Percentiles rank a stretch among this genome's conserved stretches.
These are phyloP conservation scores for Adela reaumurella DNA, from an alignment of 2,888 invertebrate genomes.

Conservation along the genomic window DNA sequence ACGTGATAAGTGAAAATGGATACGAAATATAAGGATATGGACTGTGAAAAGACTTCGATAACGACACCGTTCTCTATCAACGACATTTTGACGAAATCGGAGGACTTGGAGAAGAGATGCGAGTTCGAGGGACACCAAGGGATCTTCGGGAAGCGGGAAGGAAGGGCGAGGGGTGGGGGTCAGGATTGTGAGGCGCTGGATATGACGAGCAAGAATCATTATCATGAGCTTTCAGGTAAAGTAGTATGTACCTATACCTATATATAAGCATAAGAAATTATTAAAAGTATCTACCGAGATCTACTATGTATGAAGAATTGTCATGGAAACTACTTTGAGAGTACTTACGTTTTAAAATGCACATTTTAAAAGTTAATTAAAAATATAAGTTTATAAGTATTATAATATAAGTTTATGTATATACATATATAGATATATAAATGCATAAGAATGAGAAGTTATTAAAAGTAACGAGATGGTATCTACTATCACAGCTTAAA, in stretches of 20 bases:
- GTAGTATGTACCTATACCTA: neutral
- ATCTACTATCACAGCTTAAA: no score
- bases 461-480: no score
- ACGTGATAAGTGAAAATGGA: conserved; percentile 37
- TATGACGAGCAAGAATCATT: conserved; percentile 47
- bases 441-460: neutral
- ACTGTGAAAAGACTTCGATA: conserved; percentile 40
- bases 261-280: neutral
- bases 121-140: conserved; percentile 13
- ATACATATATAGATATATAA: no score
- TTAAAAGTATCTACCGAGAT: no score
- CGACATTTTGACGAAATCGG: conserved; percentile 63
- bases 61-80: conserved; percentile 71
- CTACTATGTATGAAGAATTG: no score
- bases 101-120: conserved; percentile 42
- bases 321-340: no score
- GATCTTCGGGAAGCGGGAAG: conserved; percentile 31
- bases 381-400: neutral
- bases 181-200: conserved; percentile 41
- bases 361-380: no score
- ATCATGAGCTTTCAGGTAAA: conserved; percentile 43
- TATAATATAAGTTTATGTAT: neutral
- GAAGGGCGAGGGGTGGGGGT: conserved; percentile 38
- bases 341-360: no score
- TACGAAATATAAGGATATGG: conserved; percentile 37